Conservation (phyloP, 2,797 vertebrate species). For the Malurus leucopterus region DNA sequence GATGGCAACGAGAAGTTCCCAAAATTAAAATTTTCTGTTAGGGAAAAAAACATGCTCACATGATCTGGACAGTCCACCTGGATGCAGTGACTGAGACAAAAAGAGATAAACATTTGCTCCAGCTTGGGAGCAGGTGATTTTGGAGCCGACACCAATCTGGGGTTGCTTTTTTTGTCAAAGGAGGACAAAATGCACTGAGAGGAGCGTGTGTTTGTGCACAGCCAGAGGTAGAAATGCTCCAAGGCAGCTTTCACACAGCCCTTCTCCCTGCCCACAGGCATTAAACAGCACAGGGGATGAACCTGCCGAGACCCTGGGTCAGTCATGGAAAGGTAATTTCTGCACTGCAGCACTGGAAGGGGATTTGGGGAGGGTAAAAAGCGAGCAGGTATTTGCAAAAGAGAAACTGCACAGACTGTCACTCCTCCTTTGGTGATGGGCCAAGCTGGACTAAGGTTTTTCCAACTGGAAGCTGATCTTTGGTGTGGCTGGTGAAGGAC, state of each 20-base stretch:
- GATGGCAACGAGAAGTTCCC: background rate
- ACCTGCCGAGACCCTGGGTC: background rate
- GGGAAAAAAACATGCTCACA: rapidly evolving
- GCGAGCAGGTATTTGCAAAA: background rate
- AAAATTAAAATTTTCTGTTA: background rate
- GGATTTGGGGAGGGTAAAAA: background rate
- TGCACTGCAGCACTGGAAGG: background rate
- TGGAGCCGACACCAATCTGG: background rate
- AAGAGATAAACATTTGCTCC: background rate
- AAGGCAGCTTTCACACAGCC: no score
- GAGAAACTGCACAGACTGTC: rapidly evolving
- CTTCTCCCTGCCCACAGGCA: no score
- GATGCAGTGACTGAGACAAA: background rate
- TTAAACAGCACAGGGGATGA: background rate
- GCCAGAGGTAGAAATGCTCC: no score
- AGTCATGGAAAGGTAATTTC: background rate
- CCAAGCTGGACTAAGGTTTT: background rate
- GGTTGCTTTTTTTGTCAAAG: background rate
- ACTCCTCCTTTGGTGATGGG: background rate
- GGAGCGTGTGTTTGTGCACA: no score
- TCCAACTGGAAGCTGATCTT: background rate
- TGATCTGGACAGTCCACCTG: background rate
- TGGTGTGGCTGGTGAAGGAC: background rate
- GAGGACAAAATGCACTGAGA: background rate
- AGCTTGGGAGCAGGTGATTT: background rate